Evolutionary conservation across 2,888 invertebrate genomes (phyloP).

Genomic region (Phrixothrix hirtus): DNA sequence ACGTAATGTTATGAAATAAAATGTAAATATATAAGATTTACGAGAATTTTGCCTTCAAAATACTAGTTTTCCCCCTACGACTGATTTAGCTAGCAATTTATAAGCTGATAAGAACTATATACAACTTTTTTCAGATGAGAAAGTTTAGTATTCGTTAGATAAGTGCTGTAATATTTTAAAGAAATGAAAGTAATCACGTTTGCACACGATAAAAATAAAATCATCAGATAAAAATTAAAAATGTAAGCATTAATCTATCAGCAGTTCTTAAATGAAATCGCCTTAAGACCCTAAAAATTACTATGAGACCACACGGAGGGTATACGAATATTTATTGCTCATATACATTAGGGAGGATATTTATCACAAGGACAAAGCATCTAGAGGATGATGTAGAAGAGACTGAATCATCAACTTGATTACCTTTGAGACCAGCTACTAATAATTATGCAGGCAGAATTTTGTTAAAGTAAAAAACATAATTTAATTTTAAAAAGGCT

Average conservation of each 20-base stretch:
- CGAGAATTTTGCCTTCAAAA: too few species aligned
- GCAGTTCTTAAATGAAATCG: constrained; percentile 50
- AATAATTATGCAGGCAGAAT: constrained; percentile 2
- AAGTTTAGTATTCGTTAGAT: constrained; percentile 38
- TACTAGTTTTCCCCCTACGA: constrained; percentile 35
- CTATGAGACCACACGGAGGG: constrained; percentile 36
- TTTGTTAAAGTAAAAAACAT: neutral
- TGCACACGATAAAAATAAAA: constrained; percentile 50
- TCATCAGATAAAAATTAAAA: constrained; percentile 48
- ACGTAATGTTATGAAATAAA: too few species aligned
- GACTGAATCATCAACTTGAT: constrained; percentile 26
- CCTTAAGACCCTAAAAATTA: constrained; percentile 30
- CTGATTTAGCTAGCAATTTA: constrained; percentile 43
- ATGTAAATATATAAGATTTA: too few species aligned
- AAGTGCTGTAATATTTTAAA: constrained; percentile 36
- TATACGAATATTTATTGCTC: constrained; percentile 49
- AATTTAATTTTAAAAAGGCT: neutral
- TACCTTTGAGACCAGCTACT: constrained; percentile 25
- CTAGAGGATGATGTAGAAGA: constrained; percentile 33
- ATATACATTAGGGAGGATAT: constrained; percentile 52
- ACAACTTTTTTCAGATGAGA: constrained; percentile 38
- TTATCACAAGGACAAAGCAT: constrained; percentile 46
- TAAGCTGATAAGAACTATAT: constrained; percentile 45
- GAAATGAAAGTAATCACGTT: constrained; percentile 39
- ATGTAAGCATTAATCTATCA: constrained; percentile 51